phyloP scores from a whole-genome alignment of 1,140 invertebrate species.

The Drosophila subpulchrella region DNA sequence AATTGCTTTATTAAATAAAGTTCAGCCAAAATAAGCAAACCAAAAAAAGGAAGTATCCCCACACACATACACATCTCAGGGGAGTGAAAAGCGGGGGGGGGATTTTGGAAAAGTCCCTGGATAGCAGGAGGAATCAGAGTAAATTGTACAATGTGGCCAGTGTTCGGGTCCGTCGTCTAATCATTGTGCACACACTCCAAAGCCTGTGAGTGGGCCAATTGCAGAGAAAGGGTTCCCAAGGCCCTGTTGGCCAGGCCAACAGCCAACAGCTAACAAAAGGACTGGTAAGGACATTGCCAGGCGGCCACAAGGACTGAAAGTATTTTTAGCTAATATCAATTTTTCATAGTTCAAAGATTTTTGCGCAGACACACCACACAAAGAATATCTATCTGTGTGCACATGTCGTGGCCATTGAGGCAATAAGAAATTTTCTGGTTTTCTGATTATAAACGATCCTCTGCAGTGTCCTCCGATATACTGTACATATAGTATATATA shows the following conservation, averaged over 20 bases:
- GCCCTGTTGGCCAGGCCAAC: neutral
- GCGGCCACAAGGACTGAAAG: constrained; percentile 71
- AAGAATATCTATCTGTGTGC: constrained; percentile 33
- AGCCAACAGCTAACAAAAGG: constrained; percentile 42
- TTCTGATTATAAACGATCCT: constrained; percentile 81
- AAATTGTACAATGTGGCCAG: constrained; percentile 76
- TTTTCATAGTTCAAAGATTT: constrained; percentile 84
- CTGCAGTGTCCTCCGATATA: constrained; percentile 50
- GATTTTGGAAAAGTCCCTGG: constrained; percentile 16
- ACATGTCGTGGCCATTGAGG: constrained; percentile 54
- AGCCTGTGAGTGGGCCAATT: constrained; percentile 27
- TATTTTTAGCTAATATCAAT: constrained; percentile 84
- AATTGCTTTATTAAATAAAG: constrained; percentile 83
- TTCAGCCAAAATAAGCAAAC: constrained; percentile 76
- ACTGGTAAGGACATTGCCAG: constrained; percentile 40
- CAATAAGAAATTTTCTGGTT: constrained; percentile 78
- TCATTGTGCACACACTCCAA: constrained; percentile 81
- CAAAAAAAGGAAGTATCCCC: constrained; percentile 50
- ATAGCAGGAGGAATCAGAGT: constrained; percentile 61
- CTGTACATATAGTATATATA: constrained; percentile 12
- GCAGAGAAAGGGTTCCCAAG: neutral
- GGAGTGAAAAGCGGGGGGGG: neutral
- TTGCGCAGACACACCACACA: constrained; percentile 39
- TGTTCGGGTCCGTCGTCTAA: constrained; percentile 71
- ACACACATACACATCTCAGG: constrained; percentile 31